Base-by-base conservation (phyloP, 2,113 vertebrate species). In the Tragelaphus imberbis region DNA sequence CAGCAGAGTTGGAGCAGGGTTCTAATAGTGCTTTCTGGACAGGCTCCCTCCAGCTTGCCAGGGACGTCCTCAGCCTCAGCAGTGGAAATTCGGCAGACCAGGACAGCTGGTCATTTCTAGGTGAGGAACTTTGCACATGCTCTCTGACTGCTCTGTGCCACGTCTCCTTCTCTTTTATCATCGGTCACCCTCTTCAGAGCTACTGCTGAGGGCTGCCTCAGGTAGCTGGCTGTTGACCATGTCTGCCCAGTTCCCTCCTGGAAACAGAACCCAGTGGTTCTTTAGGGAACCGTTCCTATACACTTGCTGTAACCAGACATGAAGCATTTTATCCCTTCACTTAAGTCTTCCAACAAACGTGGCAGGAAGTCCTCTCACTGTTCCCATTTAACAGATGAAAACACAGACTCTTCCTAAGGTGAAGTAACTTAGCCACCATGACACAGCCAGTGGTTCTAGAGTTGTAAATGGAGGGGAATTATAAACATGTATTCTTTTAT, bases 151-250 rank as follows among this genome's bases (percentile, higher is more conserved):
- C 30, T 44, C 12, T 0, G 0, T 2, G 33, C 23, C 25, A 27
- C 21, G 7, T 33, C 28, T 84, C 40, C 65, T 80, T 23, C 4
- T 63, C 59, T 68, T 71, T 49, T 7, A 16, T 61, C 40, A 16
- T 55, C 23, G 58, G 30, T 27, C 27, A 3, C 33, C 40, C 14
- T 23, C 3, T 53, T 80, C 92, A 68, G 53, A 27, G 61, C 27
- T 36, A 17, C 7, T 5, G 13, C 53, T n/a, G 19, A 19, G 36
- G 12, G 19, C 6, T 19, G 19, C 33, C 44, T 17, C 36, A 40
- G 51, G 2, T 1, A 5, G 23, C 5, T 6, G 1, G 49, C 2
- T 55, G 14, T 19, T 0, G 7, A 16, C 10, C 33, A 6, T 16
- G 17, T 19, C 51, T 59, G 12, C 10, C n/a, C 11, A 63, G 25